Conservation (phyloP, 1,140 invertebrate genomes). For the Pararge aegeria region DNA sequence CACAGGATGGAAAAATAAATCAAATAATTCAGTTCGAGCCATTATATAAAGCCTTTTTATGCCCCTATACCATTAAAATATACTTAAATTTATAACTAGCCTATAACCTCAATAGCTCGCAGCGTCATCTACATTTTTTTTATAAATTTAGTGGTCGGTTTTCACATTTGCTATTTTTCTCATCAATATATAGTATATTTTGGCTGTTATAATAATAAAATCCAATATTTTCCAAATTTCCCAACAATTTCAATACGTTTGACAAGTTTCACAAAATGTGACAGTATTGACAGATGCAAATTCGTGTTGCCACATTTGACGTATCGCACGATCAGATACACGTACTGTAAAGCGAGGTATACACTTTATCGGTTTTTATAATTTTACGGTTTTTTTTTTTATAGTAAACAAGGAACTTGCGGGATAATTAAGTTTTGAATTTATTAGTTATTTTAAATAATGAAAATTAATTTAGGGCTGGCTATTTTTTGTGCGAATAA, state of each 20-base stretch:
- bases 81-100: conserved; percentile 49
- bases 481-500: too few relatives aligned
- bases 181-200: conserved; percentile 7
- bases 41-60: conserved; percentile 51
- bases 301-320: conserved; percentile 19
- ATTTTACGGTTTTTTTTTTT: not conserved
- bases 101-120: conserved; percentile 57
- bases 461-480: too few relatives aligned
- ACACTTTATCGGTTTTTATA: not conserved
- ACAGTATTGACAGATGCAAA: conserved; percentile 24
- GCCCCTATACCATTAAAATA: conserved; percentile 48
- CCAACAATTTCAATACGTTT: conserved; percentile 21
- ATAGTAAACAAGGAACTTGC: too few relatives aligned
- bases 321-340: conserved; percentile 14
- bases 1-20: conserved; percentile 78
- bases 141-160: not conserved
- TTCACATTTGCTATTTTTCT: not conserved
- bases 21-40: conserved; percentile 76
- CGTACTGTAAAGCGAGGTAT: conserved; percentile 1
- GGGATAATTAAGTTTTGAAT: too few relatives aligned
- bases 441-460: too few relatives aligned
- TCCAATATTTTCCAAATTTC: conserved; percentile 29
- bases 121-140: conserved; percentile 21
- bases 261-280: conserved; percentile 41
- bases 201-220: conserved; percentile 6